A percentile compares a stretch with the other conserved stretches of the same genome.
Conservation (phyloP, 2,113 vertebrate genomes). For the Eudyptes chrysolophus region DNA sequence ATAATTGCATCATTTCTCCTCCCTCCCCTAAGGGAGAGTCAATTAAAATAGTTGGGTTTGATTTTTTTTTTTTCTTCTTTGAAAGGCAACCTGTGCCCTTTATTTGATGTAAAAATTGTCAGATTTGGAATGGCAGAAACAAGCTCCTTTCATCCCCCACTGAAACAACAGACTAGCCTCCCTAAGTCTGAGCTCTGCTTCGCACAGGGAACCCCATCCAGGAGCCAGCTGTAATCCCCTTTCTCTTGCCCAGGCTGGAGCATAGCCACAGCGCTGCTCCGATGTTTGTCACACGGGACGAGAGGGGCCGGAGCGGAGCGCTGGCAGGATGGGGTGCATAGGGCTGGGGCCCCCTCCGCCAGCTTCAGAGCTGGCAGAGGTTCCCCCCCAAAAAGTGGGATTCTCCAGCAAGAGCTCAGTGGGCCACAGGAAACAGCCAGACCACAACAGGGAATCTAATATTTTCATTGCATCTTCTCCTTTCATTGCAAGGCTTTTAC, state of each 20-base stretch:
- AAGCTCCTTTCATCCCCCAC: neutral
- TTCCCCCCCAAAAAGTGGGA: too few relatives aligned
- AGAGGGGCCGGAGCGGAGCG: neutral
- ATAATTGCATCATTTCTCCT: constrained; percentile 20
- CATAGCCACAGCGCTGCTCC: too few relatives aligned
- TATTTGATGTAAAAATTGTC: neutral
- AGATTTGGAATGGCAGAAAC: neutral
- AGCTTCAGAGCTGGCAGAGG: too few relatives aligned
- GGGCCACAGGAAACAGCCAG: neutral
- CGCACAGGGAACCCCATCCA: neutral
- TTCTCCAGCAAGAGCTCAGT: neutral
- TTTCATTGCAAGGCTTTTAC: neutral
- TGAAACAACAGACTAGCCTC: neutral
- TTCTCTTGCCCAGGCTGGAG: neutral
- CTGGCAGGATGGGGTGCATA: accelerated
- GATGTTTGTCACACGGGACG: accelerated
- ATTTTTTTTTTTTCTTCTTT: neutral
- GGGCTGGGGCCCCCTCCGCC: neutral
- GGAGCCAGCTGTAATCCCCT: neutral
- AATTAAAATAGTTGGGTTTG: neutral
- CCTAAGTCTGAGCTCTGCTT: neutral
- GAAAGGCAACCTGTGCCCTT: neutral
- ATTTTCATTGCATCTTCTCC: neutral
- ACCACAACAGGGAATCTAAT: neutral
- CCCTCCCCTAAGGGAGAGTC: constrained; percentile 19